Base-by-base conservation (phyloP, 2,113 vertebrate species). In the Struthio camelus region DNA sequence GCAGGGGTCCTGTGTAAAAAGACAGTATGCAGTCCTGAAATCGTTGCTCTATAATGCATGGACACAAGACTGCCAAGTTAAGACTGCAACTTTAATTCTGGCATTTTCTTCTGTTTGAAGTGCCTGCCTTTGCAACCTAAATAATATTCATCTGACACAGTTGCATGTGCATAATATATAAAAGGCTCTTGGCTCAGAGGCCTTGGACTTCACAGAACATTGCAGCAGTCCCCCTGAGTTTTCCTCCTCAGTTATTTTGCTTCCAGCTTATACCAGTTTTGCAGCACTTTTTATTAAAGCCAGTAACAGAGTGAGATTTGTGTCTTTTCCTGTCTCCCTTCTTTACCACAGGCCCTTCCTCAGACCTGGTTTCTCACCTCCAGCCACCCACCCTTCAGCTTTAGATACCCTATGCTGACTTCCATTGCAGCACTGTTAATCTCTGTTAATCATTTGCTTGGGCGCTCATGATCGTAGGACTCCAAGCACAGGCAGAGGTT, bases 181-280 rank as follows among this genome's bases (percentile, higher is more conserved):
- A 95, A 96, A 96, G 88, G 46, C 67, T 88, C 50, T 93, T 94
- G 90, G 87, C 88, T 96, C 13, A 0, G 24, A 80, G 90, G 88
- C 92, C 85, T 95, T 96, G 85, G 83, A 93, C 92, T 90, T 92
- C 90, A 93, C 92, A 96, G 95, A 96, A 81, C 72, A 71, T 72
- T 93, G 88, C 85, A 79, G 85, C 77, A 90, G 85, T 81, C 56
- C 93, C 85, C 90, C 59, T 67, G 85, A 83, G 85, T 83, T 92
- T 96, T 92, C 51, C 69, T 95, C 76, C 42, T 23, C 0, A 0
- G 65, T 75, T 90, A 51, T 76, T 95, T 79, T 89, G 32, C 92
- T 90, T 93, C 96, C 90, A 85, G 85, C 83, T 87, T 62, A 15
- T 56, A 61, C 66, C 2, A 0, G 75, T 89, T 89, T 77, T 94